phyloP scores from a whole-genome alignment of 2,113 vertebrate genomes.

The Butorides virescens region DNA sequence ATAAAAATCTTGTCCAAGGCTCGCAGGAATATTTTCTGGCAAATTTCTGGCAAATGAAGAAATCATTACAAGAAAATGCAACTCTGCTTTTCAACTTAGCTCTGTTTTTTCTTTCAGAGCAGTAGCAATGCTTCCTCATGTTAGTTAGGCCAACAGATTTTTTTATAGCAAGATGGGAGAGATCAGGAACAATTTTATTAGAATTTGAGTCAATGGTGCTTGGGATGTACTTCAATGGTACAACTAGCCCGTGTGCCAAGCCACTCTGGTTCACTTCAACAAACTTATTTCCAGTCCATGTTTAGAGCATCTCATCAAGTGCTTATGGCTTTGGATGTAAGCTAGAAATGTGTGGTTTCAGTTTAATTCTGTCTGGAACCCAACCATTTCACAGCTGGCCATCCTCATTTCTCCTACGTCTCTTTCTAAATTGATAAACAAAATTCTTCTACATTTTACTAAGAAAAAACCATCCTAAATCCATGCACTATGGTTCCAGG shows the following conservation, averaged over 20 bases:
- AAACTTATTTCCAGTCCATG: neutral
- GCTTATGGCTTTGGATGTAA: neutral
- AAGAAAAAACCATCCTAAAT: neutral
- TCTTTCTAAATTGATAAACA: neutral
- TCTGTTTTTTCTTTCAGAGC: neutral
- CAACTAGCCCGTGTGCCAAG: neutral
- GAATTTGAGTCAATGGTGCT: neutral
- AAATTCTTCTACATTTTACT: neutral
- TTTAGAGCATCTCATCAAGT: neutral
- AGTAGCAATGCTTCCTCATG: neutral
- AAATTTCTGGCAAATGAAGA: neutral
- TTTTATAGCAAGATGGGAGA: neutral
- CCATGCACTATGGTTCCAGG: neutral
- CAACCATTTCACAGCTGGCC: neutral
- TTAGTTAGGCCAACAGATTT: neutral
- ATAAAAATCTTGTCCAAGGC: neutral
- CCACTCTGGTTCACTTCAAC: neutral
- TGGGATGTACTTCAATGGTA: neutral
- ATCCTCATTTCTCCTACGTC: neutral
- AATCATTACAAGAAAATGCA: neutral
- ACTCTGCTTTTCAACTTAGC: neutral
- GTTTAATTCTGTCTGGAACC: neutral
- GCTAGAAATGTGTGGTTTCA: neutral
- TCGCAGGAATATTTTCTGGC: neutral
- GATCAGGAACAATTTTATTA: neutral